Evolutionary conservation across 2,113 vertebrate species (phyloP), one percentile per base, ranked within the genome.

Genomic region (Motacilla alba): DNA sequence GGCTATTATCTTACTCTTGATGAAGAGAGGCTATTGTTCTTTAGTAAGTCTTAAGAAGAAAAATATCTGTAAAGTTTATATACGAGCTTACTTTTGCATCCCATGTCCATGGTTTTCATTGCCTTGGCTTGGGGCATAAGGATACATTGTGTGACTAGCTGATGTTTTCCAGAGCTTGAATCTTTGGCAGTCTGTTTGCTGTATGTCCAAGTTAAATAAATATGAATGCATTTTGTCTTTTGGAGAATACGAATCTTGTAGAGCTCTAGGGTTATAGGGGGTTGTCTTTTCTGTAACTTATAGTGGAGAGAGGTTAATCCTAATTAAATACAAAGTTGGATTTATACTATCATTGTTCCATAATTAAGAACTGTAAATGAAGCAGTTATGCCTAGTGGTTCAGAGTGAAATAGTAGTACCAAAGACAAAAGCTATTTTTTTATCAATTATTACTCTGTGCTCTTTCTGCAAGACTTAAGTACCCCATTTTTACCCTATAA

Each of bases 151-250:
- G 62, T 68, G 31, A 90, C 79, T 96, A 80, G 83, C 58, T 94
- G 83, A 93, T 92, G 70, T 95, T 95, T 89, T 80, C 83, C 92
- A 95, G 88, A 96, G 55, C 56, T 92, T 86, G 66, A 93, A 35
- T 92, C 73, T 91, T 89, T 94, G 96, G 78, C 83, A 90, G 37
- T 77, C 77, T 87, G 39, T 84, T 92, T 92, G 79, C 87, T 95
- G 46, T 94, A 76, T 74, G 63, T 86, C 73, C 58, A 66, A 96
- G 50, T 90, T 77, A 97, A 96, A 95, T 70, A 88, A 96, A 94
- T 96, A 60, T 88, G 85, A 94, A 90, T 87, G 50, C 43, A 39
- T 95, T 97, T 96, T 95, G 83, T 95, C 47, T 97, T 91, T 84
- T 96, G 92, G 74, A 97, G 94, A 96, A 91, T 90, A 88, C 0